These are phyloP conservation scores for Caradrina kadenii DNA, from an alignment of 2,888 invertebrate species.

Conservation along the genomic window DNA sequence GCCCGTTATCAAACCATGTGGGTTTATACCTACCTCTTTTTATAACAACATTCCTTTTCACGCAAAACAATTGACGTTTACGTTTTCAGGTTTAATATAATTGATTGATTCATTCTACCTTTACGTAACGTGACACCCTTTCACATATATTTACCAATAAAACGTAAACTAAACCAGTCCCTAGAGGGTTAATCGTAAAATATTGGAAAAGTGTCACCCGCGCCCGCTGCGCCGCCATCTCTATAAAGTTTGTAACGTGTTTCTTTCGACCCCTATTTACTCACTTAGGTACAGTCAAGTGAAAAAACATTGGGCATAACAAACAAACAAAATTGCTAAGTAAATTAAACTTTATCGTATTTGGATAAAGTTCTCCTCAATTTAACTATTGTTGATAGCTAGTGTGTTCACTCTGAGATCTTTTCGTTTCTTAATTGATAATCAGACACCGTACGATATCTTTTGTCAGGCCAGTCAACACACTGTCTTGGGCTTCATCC, in stretches of 20 bases:
- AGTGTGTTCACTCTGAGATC: too few species aligned
- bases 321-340: neutral
- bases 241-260: constrained; percentile 48
- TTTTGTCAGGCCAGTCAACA: too few species aligned
- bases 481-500: too few species aligned
- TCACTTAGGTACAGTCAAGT: constrained; percentile 18
- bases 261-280: constrained; percentile 46
- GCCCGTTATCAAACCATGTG: too few species aligned
- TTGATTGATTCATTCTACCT: constrained; percentile 18
- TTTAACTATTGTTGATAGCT: too few species aligned
- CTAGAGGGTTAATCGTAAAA: constrained; percentile 50
- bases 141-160: constrained; percentile 43
- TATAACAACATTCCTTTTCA: neutral
- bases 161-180: constrained; percentile 41
- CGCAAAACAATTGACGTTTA: neutral
- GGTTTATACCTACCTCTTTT: neutral
- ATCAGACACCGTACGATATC: too few species aligned
- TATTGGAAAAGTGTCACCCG: constrained; percentile 50
- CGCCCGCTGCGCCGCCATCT: constrained; percentile 20
- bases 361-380: too few species aligned
- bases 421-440: too few species aligned
- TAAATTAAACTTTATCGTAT: neutral
- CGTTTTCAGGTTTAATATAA: constrained; percentile 2
- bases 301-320: neutral
- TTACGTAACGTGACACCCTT: constrained; percentile 1